These are phyloP conservation scores for Siderastrea siderea DNA, from an alignment of 92 coral and sea anemone genomes.

Conservation along the genomic window DNA sequence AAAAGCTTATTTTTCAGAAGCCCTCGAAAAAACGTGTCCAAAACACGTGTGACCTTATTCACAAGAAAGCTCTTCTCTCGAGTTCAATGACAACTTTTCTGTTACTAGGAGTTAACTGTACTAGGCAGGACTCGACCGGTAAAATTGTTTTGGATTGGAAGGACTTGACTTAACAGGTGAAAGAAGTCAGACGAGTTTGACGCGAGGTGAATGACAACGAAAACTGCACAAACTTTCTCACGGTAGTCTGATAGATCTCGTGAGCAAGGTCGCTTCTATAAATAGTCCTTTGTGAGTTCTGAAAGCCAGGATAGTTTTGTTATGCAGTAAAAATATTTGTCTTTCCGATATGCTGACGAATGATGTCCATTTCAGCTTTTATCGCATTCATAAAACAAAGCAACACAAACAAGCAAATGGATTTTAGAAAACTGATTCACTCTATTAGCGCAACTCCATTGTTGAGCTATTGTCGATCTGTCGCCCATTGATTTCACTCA, in stretches of 20 bases:
- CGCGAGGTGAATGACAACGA: neutral
- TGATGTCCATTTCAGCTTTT: constrained; percentile 82
- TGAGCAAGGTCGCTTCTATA: constrained; percentile 26
- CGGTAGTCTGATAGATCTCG: constrained; percentile 30
- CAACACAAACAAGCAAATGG: constrained; percentile 80
- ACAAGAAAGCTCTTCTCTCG: constrained; percentile 23
- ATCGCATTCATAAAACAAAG: constrained; percentile 82
- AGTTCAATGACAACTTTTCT: constrained; percentile 18
- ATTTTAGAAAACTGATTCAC: constrained; percentile 57
- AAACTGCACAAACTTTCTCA: constrained; percentile 38
- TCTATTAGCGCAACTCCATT: constrained; percentile 42
- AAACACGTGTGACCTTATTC: constrained; percentile 21
- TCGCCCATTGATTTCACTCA: constrained; percentile 34
- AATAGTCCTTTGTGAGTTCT: constrained; percentile 42
- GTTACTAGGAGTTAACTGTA: neutral
- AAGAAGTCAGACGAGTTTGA: neutral
- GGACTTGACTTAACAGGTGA: neutral
- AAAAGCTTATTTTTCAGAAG: constrained; percentile 3
- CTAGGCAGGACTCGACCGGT: no score
- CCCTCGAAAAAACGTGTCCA: constrained; percentile 37
- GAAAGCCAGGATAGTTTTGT: constrained; percentile 51
- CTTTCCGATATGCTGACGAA: constrained; percentile 57
- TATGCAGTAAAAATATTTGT: constrained; percentile 77
- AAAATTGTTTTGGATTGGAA: neutral
- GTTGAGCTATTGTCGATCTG: constrained; percentile 41